These are phyloP conservation scores for Falco berigora DNA, from an alignment of 2,797 vertebrate genomes.

Conservation along the genomic window DNA sequence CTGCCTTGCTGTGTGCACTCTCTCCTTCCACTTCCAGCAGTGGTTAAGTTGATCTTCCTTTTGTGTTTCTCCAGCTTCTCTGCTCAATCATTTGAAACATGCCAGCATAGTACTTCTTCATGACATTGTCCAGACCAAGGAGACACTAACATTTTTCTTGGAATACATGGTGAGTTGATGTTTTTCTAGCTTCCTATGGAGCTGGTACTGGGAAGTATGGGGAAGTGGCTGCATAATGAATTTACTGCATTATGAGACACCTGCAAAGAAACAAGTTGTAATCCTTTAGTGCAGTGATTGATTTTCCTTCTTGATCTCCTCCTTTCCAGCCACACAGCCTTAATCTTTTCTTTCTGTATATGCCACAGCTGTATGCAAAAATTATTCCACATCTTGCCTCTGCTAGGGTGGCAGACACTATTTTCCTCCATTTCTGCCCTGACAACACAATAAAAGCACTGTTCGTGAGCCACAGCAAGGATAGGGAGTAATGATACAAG, in stretches of 20 bases:
- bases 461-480: background rate
- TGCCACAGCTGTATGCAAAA: background rate
- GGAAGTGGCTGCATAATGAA: background rate
- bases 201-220: background rate
- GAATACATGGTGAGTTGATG: slow-evolving; percentile 85
- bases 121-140: slow-evolving; percentile 87
- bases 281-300: slow-evolving; percentile 12
- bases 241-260: slow-evolving; percentile 46
- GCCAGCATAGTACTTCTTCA: slow-evolving; percentile 89
- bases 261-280: background rate
- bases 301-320: slow-evolving; percentile 1
- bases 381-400: background rate
- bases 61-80: slow-evolving; percentile 78
- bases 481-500: background rate
- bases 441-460: background rate
- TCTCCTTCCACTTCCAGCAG: background rate
- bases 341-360: background rate
- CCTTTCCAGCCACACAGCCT: background rate
- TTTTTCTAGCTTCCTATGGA: slow-evolving; percentile 27
- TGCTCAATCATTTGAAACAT: slow-evolving; percentile 89
- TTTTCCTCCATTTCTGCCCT: background rate
- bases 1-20: background rate
- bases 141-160: slow-evolving; percentile 88
- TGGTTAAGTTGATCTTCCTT: background rate
- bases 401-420: background rate